Conservation (phyloP, 2,113 vertebrate genomes). For the Glaucidium brasilianum region DNA sequence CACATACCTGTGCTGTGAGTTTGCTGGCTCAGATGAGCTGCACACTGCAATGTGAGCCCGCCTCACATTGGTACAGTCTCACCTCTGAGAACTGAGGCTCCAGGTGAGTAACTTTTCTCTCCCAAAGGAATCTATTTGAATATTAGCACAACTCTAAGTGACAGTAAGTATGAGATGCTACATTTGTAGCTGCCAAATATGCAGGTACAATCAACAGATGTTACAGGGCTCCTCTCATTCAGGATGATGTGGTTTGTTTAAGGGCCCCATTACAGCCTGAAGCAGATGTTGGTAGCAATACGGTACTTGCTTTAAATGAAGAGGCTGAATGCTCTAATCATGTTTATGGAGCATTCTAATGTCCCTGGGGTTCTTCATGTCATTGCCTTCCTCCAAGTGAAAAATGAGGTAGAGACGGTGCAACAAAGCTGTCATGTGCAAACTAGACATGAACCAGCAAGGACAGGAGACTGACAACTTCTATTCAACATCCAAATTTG, state of each 20-base stretch:
- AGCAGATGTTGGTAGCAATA: conserved; percentile 38
- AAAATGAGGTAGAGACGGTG: neutral
- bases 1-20: neutral
- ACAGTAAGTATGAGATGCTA: neutral
- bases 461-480: neutral
- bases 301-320: conserved; percentile 32
- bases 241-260: neutral
- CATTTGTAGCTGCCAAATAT: neutral
- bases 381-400: neutral
- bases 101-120: neutral
- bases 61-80: neutral
- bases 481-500: neutral
- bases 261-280: neutral
- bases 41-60: neutral
- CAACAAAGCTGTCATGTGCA: neutral
- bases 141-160: neutral
- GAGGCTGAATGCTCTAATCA: conserved; percentile 35
- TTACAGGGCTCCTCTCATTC: neutral
- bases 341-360: conserved; percentile 25
- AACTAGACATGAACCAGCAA: neutral
- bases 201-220: neutral
- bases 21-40: neutral
- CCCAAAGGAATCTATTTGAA: neutral
- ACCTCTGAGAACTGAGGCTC: neutral
- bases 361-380: conserved; percentile 7